Percentiles rank a stretch among this genome's conserved stretches.
phyloP scores from a whole-genome alignment of 2,113 vertebrate genomes.

The Formicarius rufipectus region DNA sequence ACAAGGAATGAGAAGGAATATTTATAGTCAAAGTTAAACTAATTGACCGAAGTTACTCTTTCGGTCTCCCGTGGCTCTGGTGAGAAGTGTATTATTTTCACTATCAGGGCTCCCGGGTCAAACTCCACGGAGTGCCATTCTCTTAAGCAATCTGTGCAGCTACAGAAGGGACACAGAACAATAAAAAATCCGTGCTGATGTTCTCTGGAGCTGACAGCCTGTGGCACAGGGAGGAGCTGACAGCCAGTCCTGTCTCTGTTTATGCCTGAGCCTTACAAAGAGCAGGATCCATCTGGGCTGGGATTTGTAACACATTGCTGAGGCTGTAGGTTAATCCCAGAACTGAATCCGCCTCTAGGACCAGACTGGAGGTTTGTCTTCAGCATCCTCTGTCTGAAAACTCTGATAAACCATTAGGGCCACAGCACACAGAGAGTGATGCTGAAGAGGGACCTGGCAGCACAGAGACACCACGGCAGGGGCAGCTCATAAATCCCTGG shows the following conservation, averaged over 20 bases:
- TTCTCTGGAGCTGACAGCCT: not conserved
- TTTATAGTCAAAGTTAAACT: conserved; percentile 57
- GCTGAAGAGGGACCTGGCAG: not conserved
- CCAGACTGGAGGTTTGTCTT: not conserved
- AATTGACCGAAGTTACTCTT: conserved; percentile 27
- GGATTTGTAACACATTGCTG: not conserved
- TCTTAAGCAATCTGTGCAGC: conserved; percentile 41
- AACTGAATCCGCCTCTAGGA: accelerated
- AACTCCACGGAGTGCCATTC: conserved; percentile 61
- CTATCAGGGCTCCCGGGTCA: conserved; percentile 60
- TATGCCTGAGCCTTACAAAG: not conserved
- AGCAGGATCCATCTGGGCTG: not conserved
- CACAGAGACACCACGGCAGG: not conserved
- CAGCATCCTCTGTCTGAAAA: not conserved
- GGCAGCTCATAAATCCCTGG: not conserved
- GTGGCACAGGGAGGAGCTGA: not conserved
- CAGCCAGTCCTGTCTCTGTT: not conserved
- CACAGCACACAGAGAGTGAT: not conserved
- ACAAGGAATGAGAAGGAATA: conserved; percentile 51
- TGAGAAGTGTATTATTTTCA: conserved; percentile 26
- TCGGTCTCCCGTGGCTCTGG: conserved; percentile 6
- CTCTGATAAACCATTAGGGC: not conserved
- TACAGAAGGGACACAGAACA: not conserved
- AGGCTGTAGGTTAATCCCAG: not conserved
- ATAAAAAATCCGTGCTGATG: not conserved